Conservation (phyloP, 2,888 invertebrate species). For the Netelia virgata region DNA sequence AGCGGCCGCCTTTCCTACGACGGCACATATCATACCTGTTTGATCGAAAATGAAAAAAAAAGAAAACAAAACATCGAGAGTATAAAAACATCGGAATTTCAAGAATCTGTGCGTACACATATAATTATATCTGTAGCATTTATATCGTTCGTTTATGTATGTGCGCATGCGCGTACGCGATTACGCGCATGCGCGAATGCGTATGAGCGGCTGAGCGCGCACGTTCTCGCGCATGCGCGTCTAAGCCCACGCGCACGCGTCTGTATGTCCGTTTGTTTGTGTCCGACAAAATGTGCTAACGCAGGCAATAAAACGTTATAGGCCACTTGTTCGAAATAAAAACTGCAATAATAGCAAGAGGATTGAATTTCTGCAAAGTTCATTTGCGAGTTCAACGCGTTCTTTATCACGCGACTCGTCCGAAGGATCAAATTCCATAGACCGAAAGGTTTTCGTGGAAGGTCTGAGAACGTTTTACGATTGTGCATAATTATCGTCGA, state of each 20-base stretch:
- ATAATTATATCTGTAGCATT: not conserved
- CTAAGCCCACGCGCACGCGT: not conserved
- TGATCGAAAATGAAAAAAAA: constrained; percentile 82
- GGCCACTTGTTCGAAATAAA: not conserved
- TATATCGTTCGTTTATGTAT: not conserved
- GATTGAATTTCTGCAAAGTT: constrained; percentile 17
- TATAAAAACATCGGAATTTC: constrained; percentile 80
- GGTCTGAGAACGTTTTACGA: constrained; percentile 56
- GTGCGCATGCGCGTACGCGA: not conserved
- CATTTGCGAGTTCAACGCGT: constrained; percentile 26
- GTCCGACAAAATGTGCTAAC: constrained; percentile 5
- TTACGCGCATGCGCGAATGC: not conserved
- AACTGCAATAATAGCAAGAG: not conserved
- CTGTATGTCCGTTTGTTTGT: not conserved
- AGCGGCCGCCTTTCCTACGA: constrained; percentile 97
- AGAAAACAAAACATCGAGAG: constrained; percentile 75
- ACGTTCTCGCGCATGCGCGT: too few species aligned
- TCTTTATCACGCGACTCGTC: constrained; percentile 36
- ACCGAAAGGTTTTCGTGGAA: constrained; percentile 36
- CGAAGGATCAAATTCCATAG: constrained; percentile 49
- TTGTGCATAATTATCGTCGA: constrained; percentile 39
- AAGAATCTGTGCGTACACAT: not conserved
- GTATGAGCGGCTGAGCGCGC: too few species aligned
- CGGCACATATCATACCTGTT: constrained; percentile 99
- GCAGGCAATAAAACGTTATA: not conserved